phyloP scores from a whole-genome alignment of 2,888 invertebrate genomes.

The Drosophila mimica region DNA sequence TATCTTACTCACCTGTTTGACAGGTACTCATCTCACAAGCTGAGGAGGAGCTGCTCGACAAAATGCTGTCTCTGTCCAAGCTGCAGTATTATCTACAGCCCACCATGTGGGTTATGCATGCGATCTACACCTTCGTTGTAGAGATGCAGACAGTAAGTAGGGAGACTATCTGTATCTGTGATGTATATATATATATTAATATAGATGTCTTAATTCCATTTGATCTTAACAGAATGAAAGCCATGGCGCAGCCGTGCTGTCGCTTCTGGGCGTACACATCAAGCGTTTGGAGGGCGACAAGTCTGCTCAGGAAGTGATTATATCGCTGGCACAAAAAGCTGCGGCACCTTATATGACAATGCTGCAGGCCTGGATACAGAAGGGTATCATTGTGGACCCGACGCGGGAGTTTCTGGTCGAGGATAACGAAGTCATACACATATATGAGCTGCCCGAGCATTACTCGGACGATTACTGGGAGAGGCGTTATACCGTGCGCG shows the following conservation, averaged over 20 bases:
- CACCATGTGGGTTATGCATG: conserved; percentile 93
- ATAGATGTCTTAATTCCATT: background rate
- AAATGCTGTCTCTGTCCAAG: conserved; percentile 93
- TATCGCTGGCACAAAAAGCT: conserved; percentile 93
- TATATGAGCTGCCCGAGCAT: conserved; percentile 92
- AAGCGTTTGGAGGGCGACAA: conserved; percentile 90
- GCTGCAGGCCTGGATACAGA: conserved; percentile 97
- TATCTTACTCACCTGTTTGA: background rate
- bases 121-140: conserved; percentile 91
- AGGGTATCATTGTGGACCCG: conserved; percentile 96
- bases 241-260: conserved; percentile 93
- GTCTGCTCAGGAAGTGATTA: conserved; percentile 91
- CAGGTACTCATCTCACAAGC: conserved; percentile 91
- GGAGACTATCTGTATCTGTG: no score
- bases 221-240: conserved; percentile 3
- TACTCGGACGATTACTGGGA: conserved; percentile 99
- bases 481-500: conserved; percentile 93
- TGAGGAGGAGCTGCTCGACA: conserved; percentile 91
- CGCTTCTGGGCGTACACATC: conserved; percentile 93
- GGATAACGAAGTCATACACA: conserved; percentile 93
- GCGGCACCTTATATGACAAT: conserved; percentile 96
- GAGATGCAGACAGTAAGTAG: conserved; percentile 92
- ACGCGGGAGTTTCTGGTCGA: conserved; percentile 96
- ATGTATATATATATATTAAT: background rate
- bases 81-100: conserved; percentile 96